Base-by-base conservation (phyloP, 2,888 invertebrate genomes). In the Cephus pulcher region DNA sequence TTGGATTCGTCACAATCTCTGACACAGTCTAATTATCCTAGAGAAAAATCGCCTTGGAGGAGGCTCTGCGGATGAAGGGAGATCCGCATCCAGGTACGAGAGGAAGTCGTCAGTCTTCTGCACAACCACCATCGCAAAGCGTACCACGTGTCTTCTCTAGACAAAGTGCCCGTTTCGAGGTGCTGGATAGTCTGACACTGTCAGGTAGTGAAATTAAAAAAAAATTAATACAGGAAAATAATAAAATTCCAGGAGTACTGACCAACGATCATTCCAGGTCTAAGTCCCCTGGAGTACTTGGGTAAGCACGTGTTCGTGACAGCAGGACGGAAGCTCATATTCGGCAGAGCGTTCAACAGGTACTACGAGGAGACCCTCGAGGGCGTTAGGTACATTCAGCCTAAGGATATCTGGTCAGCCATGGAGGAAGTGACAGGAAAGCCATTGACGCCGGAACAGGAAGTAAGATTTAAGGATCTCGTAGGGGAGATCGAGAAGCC, bases 91-190 rank as follows among this genome's bases (percentile, higher is more conserved):
- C 83, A 15, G 81, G 77, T 34, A 74, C 83, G 11, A 85, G 86
- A 71, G 85, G 85, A 78, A 74, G 83, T 74, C 83, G 84, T 69
- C 87, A 87, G 80, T 75, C 81, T n/a, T 79, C 79, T n/a, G 79
- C 80, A 32, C 79, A 81, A 32, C 76, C 80, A 34, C 79, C 84
- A 23, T 82, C 88, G 33, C 90, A 94, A 75, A 94, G 94, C 83
- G 93, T 95, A 83, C 96, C 96, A 0, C 92, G 96, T 74, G 94
- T 95, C n/a, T 96, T 96, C 90, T 95, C 95, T 0, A 93, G 96
- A 70, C 94, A 95, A 69, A 95, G 94, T 82, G 95, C 96, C 0
- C 93, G 96, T 82, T 97, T 97, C 89, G 94, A 96, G 82, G 92
- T 97, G 76, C 96, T 97, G 80, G 95, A 96, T 86, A 93, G 94